Evolutionary conservation across 2,113 vertebrate species (phyloP).

Genomic region (Osmerus mordax): DNA sequence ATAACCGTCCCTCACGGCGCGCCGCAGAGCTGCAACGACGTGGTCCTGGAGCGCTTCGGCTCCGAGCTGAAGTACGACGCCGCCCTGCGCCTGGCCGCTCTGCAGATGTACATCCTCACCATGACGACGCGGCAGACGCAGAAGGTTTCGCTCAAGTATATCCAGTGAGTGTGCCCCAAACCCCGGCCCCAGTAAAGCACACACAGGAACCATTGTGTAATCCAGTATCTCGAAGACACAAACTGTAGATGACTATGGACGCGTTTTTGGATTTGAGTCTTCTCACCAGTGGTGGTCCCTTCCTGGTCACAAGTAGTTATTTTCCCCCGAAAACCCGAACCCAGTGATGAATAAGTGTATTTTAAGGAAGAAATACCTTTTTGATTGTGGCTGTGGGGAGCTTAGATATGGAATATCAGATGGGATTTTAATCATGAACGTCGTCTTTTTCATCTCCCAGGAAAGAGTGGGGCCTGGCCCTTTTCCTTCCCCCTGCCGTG

Average conservation of each 20-base stretch:
- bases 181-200: neutral
- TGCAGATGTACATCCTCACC: conserved; percentile 96
- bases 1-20: conserved; percentile 8
- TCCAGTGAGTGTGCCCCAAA: conserved; percentile 82
- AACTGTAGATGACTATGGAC: neutral
- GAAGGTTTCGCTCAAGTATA: conserved; percentile 96
- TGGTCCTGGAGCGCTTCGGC: conserved; percentile 91
- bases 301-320: too few species aligned
- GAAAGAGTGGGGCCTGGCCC: conserved; percentile 95
- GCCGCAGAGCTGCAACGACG: conserved; percentile 89
- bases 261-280: too few species aligned
- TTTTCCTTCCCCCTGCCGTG: conserved; percentile 92
- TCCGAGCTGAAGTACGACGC: conserved; percentile 92
- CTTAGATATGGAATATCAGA: too few species aligned
- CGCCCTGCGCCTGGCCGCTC: conserved; percentile 85
- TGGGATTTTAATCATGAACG: too few species aligned
- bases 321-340: too few species aligned
- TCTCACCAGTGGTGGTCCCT: too few species aligned
- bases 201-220: neutral
- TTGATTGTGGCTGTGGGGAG: too few species aligned
- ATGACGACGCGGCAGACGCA: conserved; percentile 91
- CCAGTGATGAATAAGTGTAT: too few species aligned
- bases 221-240: neutral
- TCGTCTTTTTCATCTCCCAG: conserved; percentile 59
- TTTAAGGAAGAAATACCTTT: too few species aligned